Evolutionary conservation across 2,113 vertebrate genomes (phyloP).

Genomic region (Dasypus novemcinctus): DNA sequence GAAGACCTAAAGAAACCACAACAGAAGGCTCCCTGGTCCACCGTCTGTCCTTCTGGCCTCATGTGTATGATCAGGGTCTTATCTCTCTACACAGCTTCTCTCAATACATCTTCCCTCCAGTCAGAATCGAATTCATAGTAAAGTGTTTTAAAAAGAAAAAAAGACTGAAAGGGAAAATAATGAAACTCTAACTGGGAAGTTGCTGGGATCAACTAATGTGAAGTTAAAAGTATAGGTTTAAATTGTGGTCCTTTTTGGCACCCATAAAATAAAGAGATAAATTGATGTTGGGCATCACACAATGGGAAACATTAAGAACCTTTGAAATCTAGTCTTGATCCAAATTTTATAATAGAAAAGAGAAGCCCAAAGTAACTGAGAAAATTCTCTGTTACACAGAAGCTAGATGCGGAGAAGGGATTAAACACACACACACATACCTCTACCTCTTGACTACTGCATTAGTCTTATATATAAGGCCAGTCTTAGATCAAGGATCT

Average conservation of each 20-base stretch:
- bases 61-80: not conserved
- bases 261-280: not conserved
- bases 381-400: not conserved
- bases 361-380: not conserved
- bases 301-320: not conserved
- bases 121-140: not conserved
- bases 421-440: not conserved
- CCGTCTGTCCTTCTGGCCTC: not conserved
- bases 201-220: not conserved
- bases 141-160: constrained; percentile 18
- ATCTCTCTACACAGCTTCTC: not conserved
- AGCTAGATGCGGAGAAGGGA: not conserved
- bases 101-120: not conserved
- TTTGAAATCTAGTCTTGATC: not conserved
- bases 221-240: not conserved
- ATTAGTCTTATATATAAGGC: not conserved
- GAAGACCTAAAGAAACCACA: not conserved
- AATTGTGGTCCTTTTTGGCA: not conserved
- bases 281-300: not conserved
- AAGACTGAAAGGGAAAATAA: not conserved
- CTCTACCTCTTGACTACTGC: not conserved
- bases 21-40: not conserved
- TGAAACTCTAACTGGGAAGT: not conserved
- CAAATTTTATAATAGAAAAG: not conserved
- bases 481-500: not conserved